Base-by-base conservation (phyloP, 2,888 invertebrate species). In the Cheilosia urbana region DNA sequence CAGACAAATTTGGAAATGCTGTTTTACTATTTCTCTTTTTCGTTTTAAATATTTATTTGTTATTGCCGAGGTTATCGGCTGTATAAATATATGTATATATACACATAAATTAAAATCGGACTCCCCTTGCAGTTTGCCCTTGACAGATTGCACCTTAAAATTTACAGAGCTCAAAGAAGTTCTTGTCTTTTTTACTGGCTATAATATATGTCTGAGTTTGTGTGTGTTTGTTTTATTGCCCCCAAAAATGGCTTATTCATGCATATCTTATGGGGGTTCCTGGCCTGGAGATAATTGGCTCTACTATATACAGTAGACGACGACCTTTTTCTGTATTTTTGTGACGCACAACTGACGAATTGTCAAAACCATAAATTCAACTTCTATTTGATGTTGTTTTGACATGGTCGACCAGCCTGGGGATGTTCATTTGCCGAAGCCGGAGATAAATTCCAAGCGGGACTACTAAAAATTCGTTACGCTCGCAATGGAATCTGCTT, bases 281-380 rank as follows among this genome's bases (percentile, higher is more conserved):
- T 62, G 68, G 27, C 45, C 47, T 55, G 6, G 34, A 71, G 58
- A 71, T 79, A 84, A 84, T 84, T 69, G 79, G 69, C 53, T 79
- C 60, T 30, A 62, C 73, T 9, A 27, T 9, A 27, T 27, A 58
- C 57, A 51, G 57, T 69, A 60, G 75, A 71, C 40, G 49, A 66
- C 11, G 80, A 76, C 71, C 65, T 57, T 79, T 53, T 34, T 27
- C 1, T 27, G 6, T 27, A 6, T 27, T 27, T 76, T 62, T 66
- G 66, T 84, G 85, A 85, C 69, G 76, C 72, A 81, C 63, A 87
- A 75, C 81, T 78, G 82, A 87, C 87, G 82, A 82, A 87, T 87
- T 87, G 82, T 87, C 87, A 82, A 73, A 87, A 87, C 87, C 82
- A 87, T 87, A 87, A 87, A 87, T 87, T 78, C 58, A 69, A 87